Base-by-base conservation (phyloP, 2,888 invertebrate species). In the Thereva unica region DNA sequence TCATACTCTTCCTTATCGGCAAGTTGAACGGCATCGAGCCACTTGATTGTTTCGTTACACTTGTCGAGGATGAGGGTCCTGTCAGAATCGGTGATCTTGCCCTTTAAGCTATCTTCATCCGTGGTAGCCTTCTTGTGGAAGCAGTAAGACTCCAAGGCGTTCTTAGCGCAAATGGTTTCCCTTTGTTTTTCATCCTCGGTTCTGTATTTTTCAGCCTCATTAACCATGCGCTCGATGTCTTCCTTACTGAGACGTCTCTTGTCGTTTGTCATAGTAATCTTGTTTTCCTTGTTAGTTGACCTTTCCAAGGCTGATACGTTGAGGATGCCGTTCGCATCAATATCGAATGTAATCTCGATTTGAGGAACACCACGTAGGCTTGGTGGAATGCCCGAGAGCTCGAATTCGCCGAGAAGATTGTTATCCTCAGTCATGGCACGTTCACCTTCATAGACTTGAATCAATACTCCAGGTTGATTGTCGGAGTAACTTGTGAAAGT, bases 401-500 rank as follows among this genome's bases (percentile, higher is more conserved):
- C 97, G 82, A 98, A 98, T 81, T 95, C 97, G 70, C 98, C 98
- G 71, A 98, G 86, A 68, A 95, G 85, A 82, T 97, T 93, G 84
- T 96, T 96, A 79, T 95, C 95, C 78, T 92, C 94, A 74, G 95
- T 95, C 95, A 95, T 94, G 63, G 95, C 92, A 73, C 95, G 89
- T 83, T 96, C 95, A 67, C 80, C 95, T 83, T 96, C 95, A 77
- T 90, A 95, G 1, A 96, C 95, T 78, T 92, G 91, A 76, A 96
- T 94, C 74, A 93, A 84, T 70, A 96, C 96, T 75, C 94, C 96
- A 49, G 97, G 96, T 80, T 98, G 97, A 83, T 98, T 98, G 83
- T 98, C 97, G 0, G 96, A 93, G 82, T 96, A 97, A 4, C 97
- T 97, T 73, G 96, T 96, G 84, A 97, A 97, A 42, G 93, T 95